Evolutionary conservation across 1,140 invertebrate genomes (phyloP).

Genomic region (Pseudomyrmex flavicornis): DNA sequence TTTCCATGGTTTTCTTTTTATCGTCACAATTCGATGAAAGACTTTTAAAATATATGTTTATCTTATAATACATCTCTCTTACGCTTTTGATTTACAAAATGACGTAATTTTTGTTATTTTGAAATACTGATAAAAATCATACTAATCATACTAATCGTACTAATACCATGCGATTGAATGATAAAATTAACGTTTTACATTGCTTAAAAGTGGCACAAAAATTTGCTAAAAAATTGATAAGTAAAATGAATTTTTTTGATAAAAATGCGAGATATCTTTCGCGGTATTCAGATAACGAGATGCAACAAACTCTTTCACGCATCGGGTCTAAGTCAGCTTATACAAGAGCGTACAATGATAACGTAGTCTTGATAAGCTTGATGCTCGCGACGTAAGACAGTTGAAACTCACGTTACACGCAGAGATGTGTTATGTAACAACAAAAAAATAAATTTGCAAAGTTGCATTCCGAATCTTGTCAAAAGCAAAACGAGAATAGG

Average conservation of each 20-base stretch:
- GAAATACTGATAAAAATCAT: not conserved
- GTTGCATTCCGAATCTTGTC: not conserved
- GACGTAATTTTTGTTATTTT: slow-evolving; percentile 6
- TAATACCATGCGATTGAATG: not conserved
- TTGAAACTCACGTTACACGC: not conserved
- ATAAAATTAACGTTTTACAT: too few species aligned
- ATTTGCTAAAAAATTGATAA: not conserved
- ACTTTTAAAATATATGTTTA: slow-evolving; percentile 23
- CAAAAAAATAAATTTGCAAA: slow-evolving; percentile 12
- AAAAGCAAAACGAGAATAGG: slow-evolving; percentile 6
- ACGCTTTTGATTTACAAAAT: slow-evolving; percentile 10
- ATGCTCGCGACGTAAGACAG: slow-evolving; percentile 4
- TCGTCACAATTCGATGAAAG: slow-evolving; percentile 25
- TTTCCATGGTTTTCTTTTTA: not conserved
- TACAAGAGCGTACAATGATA: slow-evolving; percentile 5
- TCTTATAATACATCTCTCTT: slow-evolving; percentile 13
- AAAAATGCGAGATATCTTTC: slow-evolving; percentile 17
- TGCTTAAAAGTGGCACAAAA: not conserved
- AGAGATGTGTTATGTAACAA: slow-evolving; percentile 46
- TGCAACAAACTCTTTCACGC: not conserved
- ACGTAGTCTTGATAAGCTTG: not conserved
- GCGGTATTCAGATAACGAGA: not conserved
- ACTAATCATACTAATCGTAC: not conserved
- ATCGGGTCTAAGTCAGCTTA: not conserved
- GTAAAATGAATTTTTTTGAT: not conserved